Conservation (phyloP, 2,888 invertebrate genomes). For the Pelosia muscerda region DNA sequence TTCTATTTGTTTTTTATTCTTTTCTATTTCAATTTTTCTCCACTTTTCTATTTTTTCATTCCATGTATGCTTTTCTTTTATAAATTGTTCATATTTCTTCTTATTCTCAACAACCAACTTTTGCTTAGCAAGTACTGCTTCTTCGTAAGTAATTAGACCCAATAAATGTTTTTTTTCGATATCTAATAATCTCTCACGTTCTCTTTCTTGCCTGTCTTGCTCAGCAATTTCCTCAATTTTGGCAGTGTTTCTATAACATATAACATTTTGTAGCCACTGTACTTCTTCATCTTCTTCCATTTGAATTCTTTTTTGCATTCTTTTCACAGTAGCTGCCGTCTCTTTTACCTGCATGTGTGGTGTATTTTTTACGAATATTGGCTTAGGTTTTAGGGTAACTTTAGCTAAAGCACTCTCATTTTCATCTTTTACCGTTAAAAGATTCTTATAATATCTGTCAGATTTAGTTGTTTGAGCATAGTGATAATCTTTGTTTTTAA, state of each 20-base stretch:
- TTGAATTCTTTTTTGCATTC: conserved; percentile 82
- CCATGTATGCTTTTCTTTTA: conserved; percentile 81
- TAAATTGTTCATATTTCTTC: conserved; percentile 80
- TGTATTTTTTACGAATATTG: conserved; percentile 44
- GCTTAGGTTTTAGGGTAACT: conserved; percentile 52
- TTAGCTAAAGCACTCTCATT: conserved; percentile 55
- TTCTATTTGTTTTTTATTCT: conserved; percentile 80
- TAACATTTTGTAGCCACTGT: conserved; percentile 80
- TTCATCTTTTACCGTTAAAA: conserved; percentile 62
- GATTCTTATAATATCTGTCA: conserved; percentile 60
- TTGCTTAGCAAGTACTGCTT: conserved; percentile 86
- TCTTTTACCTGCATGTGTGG: conserved; percentile 69
- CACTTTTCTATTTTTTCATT: conserved; percentile 83
- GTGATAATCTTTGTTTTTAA: conserved; percentile 65
- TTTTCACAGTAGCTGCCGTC: conserved; percentile 82
- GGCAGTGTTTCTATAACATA: conserved; percentile 77
- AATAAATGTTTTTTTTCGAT: conserved; percentile 87
- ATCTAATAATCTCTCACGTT: conserved; percentile 81
- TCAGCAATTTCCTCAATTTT: conserved; percentile 78
- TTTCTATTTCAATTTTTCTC: conserved; percentile 79
- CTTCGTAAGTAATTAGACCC: conserved; percentile 87
- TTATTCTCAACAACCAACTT: conserved; percentile 80
- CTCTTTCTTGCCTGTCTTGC: conserved; percentile 76
- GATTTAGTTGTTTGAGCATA: conserved; percentile 66
- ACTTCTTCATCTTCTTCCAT: conserved; percentile 74